Evolutionary conservation across 2,113 vertebrate species (phyloP).

Genomic region (Corydoras maculifer): DNA sequence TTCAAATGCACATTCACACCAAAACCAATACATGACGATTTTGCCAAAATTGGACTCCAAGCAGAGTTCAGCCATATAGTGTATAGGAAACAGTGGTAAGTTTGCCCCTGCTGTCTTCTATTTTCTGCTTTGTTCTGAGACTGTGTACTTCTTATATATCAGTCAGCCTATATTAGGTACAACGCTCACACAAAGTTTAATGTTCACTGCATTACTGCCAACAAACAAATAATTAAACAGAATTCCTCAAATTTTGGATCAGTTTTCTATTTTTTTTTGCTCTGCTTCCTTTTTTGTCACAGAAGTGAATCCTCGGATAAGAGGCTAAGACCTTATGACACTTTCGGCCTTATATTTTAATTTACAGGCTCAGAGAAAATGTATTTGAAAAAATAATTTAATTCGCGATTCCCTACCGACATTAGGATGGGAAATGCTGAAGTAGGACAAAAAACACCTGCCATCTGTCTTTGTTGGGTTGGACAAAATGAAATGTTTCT

Average conservation of each 20-base stretch:
- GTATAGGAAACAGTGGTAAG: background rate
- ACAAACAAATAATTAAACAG: too few relatives aligned
- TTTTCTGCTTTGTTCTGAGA: background rate
- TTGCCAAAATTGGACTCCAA: slow-evolving; percentile 2
- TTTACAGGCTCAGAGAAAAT: background rate
- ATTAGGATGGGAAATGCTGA: slow-evolving; percentile 25
- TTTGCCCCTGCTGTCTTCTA: background rate
- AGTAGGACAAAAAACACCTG: slow-evolving; percentile 43
- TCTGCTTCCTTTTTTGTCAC: too few relatives aligned
- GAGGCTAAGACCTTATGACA: too few relatives aligned
- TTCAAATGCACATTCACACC: background rate
- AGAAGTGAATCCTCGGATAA: too few relatives aligned
- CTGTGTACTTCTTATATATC: background rate
- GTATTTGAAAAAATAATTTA: slow-evolving; percentile 15
- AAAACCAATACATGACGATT: background rate
- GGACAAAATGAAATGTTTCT: slow-evolving; percentile 27
- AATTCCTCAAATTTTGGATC: too few relatives aligned
- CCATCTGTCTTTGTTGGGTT: slow-evolving; percentile 46
- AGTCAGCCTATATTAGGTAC: background rate
- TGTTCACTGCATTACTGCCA: background rate
- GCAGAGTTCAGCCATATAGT: slow-evolving; percentile 5
- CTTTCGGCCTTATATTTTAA: too few relatives aligned
- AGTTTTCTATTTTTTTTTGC: too few relatives aligned
- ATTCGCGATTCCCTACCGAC: slow-evolving; percentile 39
- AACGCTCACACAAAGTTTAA: slow-evolving; percentile 5